Percentiles rank a stretch among this genome's conserved stretches.
These are phyloP conservation scores for Periplaneta americana DNA, from an alignment of 1,140 invertebrate genomes.

Conservation along the genomic window DNA sequence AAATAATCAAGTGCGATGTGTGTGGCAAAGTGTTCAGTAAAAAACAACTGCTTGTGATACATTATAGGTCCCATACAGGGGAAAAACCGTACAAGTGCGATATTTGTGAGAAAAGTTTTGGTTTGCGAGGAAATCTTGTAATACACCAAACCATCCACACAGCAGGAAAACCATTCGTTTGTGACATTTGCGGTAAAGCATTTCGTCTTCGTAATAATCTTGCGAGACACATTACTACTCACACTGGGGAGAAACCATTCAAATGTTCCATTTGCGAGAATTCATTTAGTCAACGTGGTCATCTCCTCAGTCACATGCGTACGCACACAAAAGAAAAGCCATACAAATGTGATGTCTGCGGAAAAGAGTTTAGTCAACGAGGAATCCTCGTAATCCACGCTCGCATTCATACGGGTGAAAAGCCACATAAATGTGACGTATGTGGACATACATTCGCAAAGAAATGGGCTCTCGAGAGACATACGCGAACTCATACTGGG, in stretches of 20 bases:
- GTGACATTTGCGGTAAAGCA: not conserved
- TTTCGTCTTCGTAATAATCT: not conserved
- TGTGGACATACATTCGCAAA: no score
- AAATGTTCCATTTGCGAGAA: not conserved
- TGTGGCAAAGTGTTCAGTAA: not conserved
- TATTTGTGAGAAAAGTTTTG: slow-evolving; percentile 48
- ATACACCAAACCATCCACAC: not conserved
- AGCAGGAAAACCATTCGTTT: not conserved
- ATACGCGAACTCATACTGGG: no score
- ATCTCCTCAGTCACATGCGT: not conserved
- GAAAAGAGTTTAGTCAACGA: not conserved
- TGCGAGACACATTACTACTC: not conserved
- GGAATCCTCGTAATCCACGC: no score
- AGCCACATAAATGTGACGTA: no score
- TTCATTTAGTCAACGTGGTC: not conserved
- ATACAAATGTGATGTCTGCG: not conserved
- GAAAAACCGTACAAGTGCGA: slow-evolving; percentile 59
- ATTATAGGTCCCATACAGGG: slow-evolving; percentile 41
- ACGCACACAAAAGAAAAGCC: not conserved
- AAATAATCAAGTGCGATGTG: not conserved
- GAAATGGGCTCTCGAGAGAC: not conserved
- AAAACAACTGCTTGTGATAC: slow-evolving; percentile 26
- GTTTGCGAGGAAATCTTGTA: slow-evolving; percentile 14
- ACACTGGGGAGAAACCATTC: no score
- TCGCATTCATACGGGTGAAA: no score